Conservation (phyloP, 2,113 vertebrate genomes). For the Psittacara wagleri region DNA sequence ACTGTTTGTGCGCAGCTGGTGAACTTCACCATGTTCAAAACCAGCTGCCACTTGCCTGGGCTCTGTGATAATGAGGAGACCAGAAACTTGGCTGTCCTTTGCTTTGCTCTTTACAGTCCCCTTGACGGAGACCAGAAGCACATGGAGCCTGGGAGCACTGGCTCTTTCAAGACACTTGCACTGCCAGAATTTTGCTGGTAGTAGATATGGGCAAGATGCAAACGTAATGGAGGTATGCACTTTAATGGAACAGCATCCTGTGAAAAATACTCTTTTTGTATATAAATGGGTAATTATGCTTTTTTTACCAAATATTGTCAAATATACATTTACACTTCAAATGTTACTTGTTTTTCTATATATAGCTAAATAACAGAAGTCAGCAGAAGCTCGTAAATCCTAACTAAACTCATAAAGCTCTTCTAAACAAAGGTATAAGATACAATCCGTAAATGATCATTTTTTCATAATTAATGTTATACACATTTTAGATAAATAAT, state of each 20-base stretch:
- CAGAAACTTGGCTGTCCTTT: background rate
- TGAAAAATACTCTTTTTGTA: background rate
- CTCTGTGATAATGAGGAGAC: background rate
- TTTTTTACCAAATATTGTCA: background rate
- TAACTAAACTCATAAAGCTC: background rate
- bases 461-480: background rate
- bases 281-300: background rate
- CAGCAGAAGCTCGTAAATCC: background rate
- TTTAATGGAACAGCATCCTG: background rate
- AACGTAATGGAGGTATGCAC: background rate
- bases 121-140: background rate
- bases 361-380: background rate
- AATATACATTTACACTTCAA: background rate
- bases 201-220: background rate
- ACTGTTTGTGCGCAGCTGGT: background rate
- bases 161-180: background rate
- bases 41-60: background rate
- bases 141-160: background rate
- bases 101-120: background rate
- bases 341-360: background rate
- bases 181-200: background rate
- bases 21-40: background rate
- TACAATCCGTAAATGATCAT: accelerated
- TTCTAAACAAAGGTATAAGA: background rate
- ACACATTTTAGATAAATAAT: background rate